phyloP scores from a whole-genome alignment of 2,113 vertebrate genomes.

The Lipophrys pholis region DNA sequence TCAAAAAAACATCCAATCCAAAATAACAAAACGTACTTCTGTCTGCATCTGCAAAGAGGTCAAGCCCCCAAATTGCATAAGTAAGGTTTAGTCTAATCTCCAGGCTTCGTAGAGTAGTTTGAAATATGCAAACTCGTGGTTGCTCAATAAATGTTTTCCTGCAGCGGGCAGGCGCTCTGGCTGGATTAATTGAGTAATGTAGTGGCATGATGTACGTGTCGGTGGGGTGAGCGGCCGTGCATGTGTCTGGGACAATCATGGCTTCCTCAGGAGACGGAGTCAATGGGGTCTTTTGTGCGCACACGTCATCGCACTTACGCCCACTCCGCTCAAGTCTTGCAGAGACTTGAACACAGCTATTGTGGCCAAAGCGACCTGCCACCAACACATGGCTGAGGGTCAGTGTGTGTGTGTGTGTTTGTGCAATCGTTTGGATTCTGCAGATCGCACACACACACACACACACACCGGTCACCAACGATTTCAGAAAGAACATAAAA shows the following conservation, averaged over 20 bases:
- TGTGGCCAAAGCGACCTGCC: slow-evolving; percentile 41
- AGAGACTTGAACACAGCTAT: slow-evolving; percentile 59
- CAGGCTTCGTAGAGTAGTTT: background rate
- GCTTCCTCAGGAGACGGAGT: slow-evolving; percentile 64
- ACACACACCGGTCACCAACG: no score
- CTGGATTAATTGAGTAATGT: slow-evolving; percentile 70
- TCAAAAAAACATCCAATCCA: background rate
- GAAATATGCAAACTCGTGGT: slow-evolving; percentile 2
- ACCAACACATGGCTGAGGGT: slow-evolving; percentile 34
- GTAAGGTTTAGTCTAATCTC: slow-evolving; percentile 15
- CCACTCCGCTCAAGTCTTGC: slow-evolving; percentile 56
- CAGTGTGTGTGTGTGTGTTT: slow-evolving; percentile 15
- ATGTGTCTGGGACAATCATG: slow-evolving; percentile 31
- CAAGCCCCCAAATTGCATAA: background rate
- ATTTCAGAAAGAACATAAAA: no score
- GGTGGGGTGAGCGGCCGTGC: slow-evolving; percentile 55
- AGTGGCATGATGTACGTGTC: slow-evolving; percentile 38
- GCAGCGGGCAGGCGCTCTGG: slow-evolving; percentile 22
- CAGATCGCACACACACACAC: no score
- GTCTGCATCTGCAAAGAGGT: slow-evolving; percentile 1
- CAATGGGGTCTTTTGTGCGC: slow-evolving; percentile 74
- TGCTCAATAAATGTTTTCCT: slow-evolving; percentile 49
- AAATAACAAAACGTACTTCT: background rate
- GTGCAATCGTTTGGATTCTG: no score
- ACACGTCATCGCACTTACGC: slow-evolving; percentile 49